These are phyloP conservation scores for Hedychridium roseum DNA, from an alignment of 2,888 invertebrate genomes.

Conservation along the genomic window DNA sequence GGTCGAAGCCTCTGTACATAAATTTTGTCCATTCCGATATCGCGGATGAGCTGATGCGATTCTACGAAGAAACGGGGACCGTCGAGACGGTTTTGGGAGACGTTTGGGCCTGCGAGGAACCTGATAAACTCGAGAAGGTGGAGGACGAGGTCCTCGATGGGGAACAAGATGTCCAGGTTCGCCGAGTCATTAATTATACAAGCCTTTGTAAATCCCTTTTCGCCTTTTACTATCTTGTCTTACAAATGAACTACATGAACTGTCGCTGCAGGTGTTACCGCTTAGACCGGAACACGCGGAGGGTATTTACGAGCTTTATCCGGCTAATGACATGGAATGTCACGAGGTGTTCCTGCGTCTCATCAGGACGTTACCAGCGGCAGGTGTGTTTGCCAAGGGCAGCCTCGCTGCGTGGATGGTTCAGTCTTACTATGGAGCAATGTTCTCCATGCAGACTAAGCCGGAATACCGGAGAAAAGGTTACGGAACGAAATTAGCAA, in stretches of 20 bases:
- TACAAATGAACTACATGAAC: too few relatives aligned
- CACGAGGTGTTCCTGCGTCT: conserved; percentile 83
- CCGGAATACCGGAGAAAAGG: conserved; percentile 79
- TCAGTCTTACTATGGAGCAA: conserved; percentile 89
- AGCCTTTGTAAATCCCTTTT: background rate
- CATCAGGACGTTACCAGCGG: conserved; percentile 80
- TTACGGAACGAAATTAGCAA: conserved; percentile 61
- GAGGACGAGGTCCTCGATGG: conserved; percentile 40
- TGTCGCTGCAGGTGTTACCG: conserved; percentile 70
- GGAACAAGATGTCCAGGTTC: conserved; percentile 32
- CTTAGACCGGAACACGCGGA: conserved; percentile 80
- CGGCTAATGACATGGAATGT: conserved; percentile 88
- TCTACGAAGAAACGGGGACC: conserved; percentile 71
- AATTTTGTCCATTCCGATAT: conserved; percentile 86
- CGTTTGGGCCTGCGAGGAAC: conserved; percentile 77
- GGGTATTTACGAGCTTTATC: conserved; percentile 85
- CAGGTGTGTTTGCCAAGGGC: conserved; percentile 79
- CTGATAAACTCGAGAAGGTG: conserved; percentile 49
- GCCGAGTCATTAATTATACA: background rate
- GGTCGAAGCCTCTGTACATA: conserved; percentile 82
- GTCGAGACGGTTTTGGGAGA: conserved; percentile 83
- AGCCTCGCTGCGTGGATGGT: conserved; percentile 90
- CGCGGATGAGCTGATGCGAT: conserved; percentile 79
- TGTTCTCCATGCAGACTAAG: conserved; percentile 91
- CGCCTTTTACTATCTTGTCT: background rate